Conservation (phyloP, 1,140 invertebrate genomes). For the Zaprionus vittiger region DNA sequence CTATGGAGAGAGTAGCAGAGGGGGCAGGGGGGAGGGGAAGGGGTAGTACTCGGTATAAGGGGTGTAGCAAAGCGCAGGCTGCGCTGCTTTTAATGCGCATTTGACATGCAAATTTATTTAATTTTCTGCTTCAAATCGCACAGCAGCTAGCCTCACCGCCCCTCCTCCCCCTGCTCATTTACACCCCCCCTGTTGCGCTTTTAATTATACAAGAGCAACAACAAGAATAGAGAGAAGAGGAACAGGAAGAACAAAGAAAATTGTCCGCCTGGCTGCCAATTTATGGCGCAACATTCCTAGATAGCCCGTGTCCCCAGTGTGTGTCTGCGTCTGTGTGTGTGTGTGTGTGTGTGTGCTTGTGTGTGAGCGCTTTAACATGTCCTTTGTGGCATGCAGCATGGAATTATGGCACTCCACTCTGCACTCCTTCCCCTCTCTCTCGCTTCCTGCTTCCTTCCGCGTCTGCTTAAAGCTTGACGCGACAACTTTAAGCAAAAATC, state of each 20-base stretch:
- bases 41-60: background rate
- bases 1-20: constrained; percentile 48
- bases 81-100: constrained; percentile 70
- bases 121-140: constrained; percentile 77
- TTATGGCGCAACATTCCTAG: constrained; percentile 53
- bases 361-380: constrained; percentile 48
- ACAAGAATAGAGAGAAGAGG: constrained; percentile 6
- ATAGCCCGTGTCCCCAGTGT: constrained; percentile 25
- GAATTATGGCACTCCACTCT: constrained; percentile 32
- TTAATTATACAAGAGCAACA: constrained; percentile 60
- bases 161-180: background rate
- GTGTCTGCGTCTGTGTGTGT: background rate
- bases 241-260: constrained; percentile 39
- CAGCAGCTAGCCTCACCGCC: constrained; percentile 18
- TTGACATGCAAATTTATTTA: constrained; percentile 83
- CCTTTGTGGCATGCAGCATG: constrained; percentile 51
- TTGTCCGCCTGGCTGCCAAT: constrained; percentile 43
- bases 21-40: background rate
- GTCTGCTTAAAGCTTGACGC: constrained; percentile 39
- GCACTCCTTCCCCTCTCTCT: background rate
- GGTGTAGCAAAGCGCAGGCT: constrained; percentile 23
- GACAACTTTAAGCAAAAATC: constrained; percentile 57
- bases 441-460: background rate
- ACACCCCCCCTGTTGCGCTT: constrained; percentile 64
- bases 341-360: background rate